Evolutionary conservation across 2,797 vertebrate genomes (phyloP), one percentile per base, ranked within the genome.

Genomic region (Cirrhinus molitorella): DNA sequence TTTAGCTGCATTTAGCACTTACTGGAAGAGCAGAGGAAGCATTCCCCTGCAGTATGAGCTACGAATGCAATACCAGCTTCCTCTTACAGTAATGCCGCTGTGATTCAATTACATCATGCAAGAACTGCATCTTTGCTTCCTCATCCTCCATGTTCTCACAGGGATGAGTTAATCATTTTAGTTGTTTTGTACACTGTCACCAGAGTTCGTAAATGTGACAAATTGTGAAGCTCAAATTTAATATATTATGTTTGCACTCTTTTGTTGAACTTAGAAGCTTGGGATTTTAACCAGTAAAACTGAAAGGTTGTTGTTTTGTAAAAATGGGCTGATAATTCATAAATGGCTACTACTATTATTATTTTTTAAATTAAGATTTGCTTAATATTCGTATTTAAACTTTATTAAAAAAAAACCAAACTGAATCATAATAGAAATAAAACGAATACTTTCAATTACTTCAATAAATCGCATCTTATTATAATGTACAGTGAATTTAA

Each of bases 21-120:
- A 93, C 91, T 90, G 93, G 89, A 95, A 93, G 80, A 80, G 88
- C 28, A 85, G 76, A 83, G 83, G 80, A 89, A 87, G 86, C 85
- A n/a, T 47, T 85, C 65, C 65, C 90, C 86, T 78, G 49, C 76
- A 76, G 81, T 66, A 76, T 76, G 73, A 68, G 81, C 81, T 68
- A 51, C 57, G 37, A 45, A 28, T 72, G 71, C 81, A 76, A 76
- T 57, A 47, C 49, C 84, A 79, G 80, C 55, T 77, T 84, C 74
- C 37, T 72, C 67, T 61, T 74, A 59, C 84, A 72, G 63, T 82
- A 83, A 81, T 80, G 63, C 28, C 21, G 17, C 79, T 80, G 25
- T 71, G 79, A 81, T 85, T 49, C 2, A 19, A 67, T 84, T 78
- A 81, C 74, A 76, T 49, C 43, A 53, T 75, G 76, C 37, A 21